Evolutionary conservation across 1,140 invertebrate genomes (phyloP).

Genomic region (Drosophila lacertosa): DNA sequence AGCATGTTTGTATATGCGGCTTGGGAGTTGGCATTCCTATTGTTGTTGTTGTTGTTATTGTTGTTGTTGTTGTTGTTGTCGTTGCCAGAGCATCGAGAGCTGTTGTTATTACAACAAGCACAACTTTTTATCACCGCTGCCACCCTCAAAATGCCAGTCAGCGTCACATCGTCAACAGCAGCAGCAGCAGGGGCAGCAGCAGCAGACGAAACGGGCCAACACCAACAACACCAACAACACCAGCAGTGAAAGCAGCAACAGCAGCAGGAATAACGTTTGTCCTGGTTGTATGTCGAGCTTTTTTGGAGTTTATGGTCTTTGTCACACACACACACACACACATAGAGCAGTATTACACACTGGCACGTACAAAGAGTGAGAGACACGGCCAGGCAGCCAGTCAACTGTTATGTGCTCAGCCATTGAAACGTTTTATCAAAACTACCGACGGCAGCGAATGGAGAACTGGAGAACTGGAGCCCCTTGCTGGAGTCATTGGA

Average conservation of each 20-base stretch:
- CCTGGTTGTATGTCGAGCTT: constrained; percentile 66
- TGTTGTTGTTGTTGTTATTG: not conserved
- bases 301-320: constrained; percentile 75
- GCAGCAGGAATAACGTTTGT: constrained; percentile 60
- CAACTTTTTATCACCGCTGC: constrained; percentile 79
- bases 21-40: constrained; percentile 42
- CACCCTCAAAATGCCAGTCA: constrained; percentile 78
- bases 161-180: constrained; percentile 72
- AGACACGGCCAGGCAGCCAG: constrained; percentile 70
- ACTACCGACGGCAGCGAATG: constrained; percentile 67
- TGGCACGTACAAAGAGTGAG: constrained; percentile 24
- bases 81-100: constrained; percentile 55
- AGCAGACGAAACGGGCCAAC: constrained; percentile 23
- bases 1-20: constrained; percentile 52
- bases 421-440: constrained; percentile 82
- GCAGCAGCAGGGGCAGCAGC: constrained; percentile 24
- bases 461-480: constrained; percentile 21
- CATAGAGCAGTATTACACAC: constrained; percentile 13
- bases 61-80: constrained; percentile 13
- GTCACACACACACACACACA: constrained; percentile 62
- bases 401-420: constrained; percentile 80
- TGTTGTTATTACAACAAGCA: constrained; percentile 78
- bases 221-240: constrained; percentile 17
- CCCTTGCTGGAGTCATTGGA: constrained; percentile 35
- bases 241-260: constrained; percentile 28